Conservation (phyloP, 2,113 vertebrate genomes). For the Leucosticte australis region DNA sequence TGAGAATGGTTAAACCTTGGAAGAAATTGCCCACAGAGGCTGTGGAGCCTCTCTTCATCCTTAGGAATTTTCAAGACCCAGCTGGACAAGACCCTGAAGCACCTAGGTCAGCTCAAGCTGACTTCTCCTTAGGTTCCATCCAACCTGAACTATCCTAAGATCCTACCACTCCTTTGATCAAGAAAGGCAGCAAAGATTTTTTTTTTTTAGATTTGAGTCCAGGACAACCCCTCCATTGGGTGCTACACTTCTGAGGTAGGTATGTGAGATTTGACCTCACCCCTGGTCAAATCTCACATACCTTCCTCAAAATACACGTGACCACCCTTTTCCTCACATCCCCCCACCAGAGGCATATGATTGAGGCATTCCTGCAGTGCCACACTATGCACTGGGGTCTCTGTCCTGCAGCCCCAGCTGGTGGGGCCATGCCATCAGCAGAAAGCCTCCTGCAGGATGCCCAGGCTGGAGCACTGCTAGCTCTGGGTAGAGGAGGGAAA, state of each 20-base stretch:
- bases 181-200: neutral
- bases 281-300: neutral
- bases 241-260: neutral
- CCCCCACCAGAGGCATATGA: fast-evolving
- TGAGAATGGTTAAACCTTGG: neutral
- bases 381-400: fast-evolving
- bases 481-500: neutral
- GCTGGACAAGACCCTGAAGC: neutral
- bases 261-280: neutral
- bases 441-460: neutral
- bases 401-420: fast-evolving
- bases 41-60: neutral
- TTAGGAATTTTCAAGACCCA: neutral
- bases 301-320: neutral
- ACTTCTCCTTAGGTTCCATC: neutral
- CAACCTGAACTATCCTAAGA: neutral
- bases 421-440: fast-evolving
- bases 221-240: neutral
- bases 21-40: neutral
- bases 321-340: neutral
- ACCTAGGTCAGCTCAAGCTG: neutral
- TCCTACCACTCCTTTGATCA: neutral
- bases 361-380: fast-evolving
- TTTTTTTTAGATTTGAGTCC: neutral
- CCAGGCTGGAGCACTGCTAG: neutral